A percentile compares a stretch with the other conserved stretches of the same genome.
These are phyloP conservation scores for Mesitornis unicolor DNA, from an alignment of 2,113 vertebrate species.

Conservation along the genomic window DNA sequence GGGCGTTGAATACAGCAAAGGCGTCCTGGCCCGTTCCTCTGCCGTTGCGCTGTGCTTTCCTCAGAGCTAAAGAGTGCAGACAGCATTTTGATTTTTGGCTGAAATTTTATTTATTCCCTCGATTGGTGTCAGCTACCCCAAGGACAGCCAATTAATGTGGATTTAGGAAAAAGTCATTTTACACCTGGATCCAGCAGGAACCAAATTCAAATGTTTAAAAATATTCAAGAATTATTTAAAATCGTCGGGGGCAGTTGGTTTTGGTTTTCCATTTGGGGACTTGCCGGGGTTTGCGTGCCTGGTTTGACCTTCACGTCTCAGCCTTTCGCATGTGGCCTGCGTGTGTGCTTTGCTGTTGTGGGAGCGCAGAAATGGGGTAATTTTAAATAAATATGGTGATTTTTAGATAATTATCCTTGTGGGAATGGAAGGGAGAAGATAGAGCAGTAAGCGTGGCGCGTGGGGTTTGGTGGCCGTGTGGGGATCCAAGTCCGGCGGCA, in stretches of 20 bases:
- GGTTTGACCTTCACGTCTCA: not conserved
- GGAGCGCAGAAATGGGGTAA: not conserved
- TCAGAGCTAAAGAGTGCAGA: accelerated
- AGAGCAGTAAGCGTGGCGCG: accelerated
- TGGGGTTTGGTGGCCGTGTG: accelerated
- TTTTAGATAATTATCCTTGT: accelerated
- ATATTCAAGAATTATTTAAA: not conserved
- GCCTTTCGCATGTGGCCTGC: accelerated
- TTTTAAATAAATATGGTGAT: not conserved
- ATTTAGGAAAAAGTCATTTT: not conserved
- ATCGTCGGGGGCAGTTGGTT: not conserved
- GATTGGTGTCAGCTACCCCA: not conserved
- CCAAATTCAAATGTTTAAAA: not conserved
- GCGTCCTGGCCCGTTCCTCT: not conserved
- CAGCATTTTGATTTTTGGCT: not conserved
- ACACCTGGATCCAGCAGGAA: not conserved
- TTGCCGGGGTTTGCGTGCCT: not conserved
- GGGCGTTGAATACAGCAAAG: not conserved
- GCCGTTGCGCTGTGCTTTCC: accelerated
- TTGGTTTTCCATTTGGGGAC: accelerated
- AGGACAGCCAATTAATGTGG: not conserved
- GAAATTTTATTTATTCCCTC: not conserved
- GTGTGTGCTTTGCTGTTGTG: accelerated
- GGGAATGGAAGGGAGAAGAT: not conserved
- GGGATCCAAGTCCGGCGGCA: not conserved